A percentile compares a stretch with the other conserved stretches of the same genome.
phyloP scores from a whole-genome alignment of 2,888 invertebrate species.

The Eremobia ochroleuca region DNA sequence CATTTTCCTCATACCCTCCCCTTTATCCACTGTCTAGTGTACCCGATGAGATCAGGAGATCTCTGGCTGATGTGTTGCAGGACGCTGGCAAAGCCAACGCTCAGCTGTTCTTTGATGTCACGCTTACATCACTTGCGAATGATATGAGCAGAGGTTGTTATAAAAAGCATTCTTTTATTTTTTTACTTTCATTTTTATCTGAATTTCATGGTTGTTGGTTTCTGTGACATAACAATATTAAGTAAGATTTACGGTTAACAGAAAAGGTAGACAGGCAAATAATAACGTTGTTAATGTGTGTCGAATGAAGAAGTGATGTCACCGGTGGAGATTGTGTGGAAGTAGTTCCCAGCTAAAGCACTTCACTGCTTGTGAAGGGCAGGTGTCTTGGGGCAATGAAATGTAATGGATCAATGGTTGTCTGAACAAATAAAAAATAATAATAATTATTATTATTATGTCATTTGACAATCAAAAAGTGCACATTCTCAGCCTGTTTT shows the following conservation, averaged over 20 bases:
- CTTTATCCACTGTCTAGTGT: slow-evolving; percentile 91
- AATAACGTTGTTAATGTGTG: neutral
- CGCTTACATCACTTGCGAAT: slow-evolving; percentile 93
- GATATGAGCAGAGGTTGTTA: slow-evolving; percentile 93
- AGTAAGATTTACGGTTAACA: neutral
- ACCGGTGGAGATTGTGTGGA: neutral
- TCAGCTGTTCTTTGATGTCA: slow-evolving; percentile 93
- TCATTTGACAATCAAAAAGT: neutral
- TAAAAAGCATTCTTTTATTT: slow-evolving; percentile 12
- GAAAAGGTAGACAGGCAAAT: neutral
- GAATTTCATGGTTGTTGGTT: slow-evolving; percentile 43
- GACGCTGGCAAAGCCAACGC: slow-evolving; percentile 92
- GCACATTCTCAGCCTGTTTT: neutral
- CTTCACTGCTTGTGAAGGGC: neutral
- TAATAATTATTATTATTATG: too few relatives aligned
- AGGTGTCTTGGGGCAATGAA: neutral
- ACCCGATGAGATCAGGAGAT: slow-evolving; percentile 84
- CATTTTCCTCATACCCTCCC: slow-evolving; percentile 90
- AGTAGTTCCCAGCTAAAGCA: neutral
- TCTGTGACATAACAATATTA: slow-evolving; percentile 26
- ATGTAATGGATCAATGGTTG: too few relatives aligned
- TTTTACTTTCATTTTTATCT: slow-evolving; percentile 41
- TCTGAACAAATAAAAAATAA: too few relatives aligned
- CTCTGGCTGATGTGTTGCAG: slow-evolving; percentile 88
- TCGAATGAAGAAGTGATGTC: neutral